Percentiles rank a stretch among this genome's conserved stretches.
These are phyloP conservation scores for Merodon equestris DNA, from an alignment of 2,888 invertebrate species.

Conservation along the genomic window DNA sequence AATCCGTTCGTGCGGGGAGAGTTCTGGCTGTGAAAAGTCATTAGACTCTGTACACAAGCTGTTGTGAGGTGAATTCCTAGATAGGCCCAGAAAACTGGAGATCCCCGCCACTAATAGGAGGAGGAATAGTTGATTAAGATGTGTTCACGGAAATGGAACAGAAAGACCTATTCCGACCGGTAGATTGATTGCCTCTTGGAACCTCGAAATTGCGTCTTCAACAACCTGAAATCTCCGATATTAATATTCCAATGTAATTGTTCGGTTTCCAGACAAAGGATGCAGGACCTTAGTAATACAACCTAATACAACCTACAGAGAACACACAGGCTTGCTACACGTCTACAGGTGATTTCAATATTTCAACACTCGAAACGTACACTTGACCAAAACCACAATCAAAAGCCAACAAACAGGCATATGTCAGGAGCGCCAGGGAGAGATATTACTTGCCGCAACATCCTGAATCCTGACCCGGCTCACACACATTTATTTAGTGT, in stretches of 20 bases:
- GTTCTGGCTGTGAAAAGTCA: constrained; percentile 64
- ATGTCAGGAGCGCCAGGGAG: constrained; percentile 16
- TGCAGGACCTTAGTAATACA: constrained; percentile 50
- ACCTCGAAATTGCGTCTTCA: too few species aligned
- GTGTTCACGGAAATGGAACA: too few species aligned
- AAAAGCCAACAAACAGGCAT: too few species aligned
- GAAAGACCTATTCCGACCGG: too few species aligned
- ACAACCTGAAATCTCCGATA: too few species aligned
- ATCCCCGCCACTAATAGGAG: too few species aligned
- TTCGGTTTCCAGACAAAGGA: constrained; percentile 1
- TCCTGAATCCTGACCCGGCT: constrained; percentile 27
- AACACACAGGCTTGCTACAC: constrained; percentile 24
- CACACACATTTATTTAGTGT: constrained; percentile 37
- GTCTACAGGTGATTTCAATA: constrained; percentile 65
- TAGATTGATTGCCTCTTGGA: too few species aligned
- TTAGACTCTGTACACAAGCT: constrained; percentile 65
- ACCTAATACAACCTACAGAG: constrained; percentile 30
- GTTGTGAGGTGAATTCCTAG: too few species aligned
- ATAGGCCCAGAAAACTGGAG: too few species aligned
- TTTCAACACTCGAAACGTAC: constrained; percentile 44
- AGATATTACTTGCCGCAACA: constrained; percentile 51
- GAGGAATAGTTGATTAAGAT: too few species aligned
- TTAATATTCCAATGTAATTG: too few species aligned
- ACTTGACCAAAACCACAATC: constrained; percentile 21
- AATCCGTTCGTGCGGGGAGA: constrained; percentile 43